These are phyloP conservation scores for Eutolmus rufibarbis DNA, from an alignment of 2,888 invertebrate species.

Conservation along the genomic window DNA sequence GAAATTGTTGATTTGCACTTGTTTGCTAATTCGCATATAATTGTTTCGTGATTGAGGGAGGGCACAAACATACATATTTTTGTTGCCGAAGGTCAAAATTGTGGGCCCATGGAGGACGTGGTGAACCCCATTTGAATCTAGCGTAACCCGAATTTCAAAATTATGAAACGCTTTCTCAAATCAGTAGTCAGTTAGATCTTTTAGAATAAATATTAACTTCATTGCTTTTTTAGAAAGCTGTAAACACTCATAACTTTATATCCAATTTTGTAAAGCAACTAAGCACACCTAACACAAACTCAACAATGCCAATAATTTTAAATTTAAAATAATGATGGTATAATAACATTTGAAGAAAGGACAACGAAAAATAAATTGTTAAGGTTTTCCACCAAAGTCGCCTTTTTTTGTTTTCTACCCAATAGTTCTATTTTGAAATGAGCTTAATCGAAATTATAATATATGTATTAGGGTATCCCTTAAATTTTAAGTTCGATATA, in stretches of 20 bases:
- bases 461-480: too few relatives aligned
- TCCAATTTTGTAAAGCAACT: neutral
- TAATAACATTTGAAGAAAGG: too few relatives aligned
- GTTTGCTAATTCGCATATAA: neutral
- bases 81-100: neutral
- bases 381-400: too few relatives aligned
- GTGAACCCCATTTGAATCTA: neutral
- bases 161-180: neutral
- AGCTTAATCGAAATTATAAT: too few relatives aligned
- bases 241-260: neutral
- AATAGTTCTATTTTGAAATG: too few relatives aligned
- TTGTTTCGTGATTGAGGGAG: neutral
- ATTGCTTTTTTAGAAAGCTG: neutral
- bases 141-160: neutral
- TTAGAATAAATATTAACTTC: neutral
- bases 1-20: neutral
- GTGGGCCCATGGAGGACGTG: neutral
- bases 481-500: too few relatives aligned
- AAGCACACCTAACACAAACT: neutral
- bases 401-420: too few relatives aligned
- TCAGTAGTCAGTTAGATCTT: neutral
- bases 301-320: neutral
- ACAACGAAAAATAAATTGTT: too few relatives aligned
- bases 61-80: neutral
- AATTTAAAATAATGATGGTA: neutral